Evolutionary conservation across 2,797 vertebrate species (phyloP), one percentile per base, ranked within the genome.

Genomic region (Heterohyrax brucei): DNA sequence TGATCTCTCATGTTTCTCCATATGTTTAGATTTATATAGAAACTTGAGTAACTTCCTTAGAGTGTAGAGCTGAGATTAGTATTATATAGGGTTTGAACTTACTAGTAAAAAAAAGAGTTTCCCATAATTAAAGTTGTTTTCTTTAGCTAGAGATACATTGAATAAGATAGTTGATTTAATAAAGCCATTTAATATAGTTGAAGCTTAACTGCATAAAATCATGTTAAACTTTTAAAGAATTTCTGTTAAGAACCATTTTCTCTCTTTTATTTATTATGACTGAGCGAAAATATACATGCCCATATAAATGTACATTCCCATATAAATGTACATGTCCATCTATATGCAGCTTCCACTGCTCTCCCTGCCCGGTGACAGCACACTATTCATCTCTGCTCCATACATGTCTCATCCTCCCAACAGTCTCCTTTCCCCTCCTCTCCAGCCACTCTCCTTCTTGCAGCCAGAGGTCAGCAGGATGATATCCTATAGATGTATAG

Each of bases 181-280:
- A 95, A 94, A 89, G 33, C 68, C 70, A 39, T 84, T 92, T 91
- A 92, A 72, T 80, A 13, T 84, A 92, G 39, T 82, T 87, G 83
- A 85, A 90, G 61, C n/a, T 87, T 87, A 94, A 56, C 44, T 83
- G 39, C 28, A n/a, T 88, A 59, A 24, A 72, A 22, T 93, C 76
- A 78, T 24, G 44, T 82, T 56, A 95, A 94, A 30, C 13, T 79
- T 72, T 86, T 90, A 26, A 91, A 66, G 79, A 59, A 61, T 33
- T 91, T 64, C 16, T 84, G 5, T 76, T 84, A 88, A 83, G 84
- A 81, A 84, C 66, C 81, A 46, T 64, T 84, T 89, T 76, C 44
- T 93, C 39, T 78, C 64, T 39, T 39, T 39, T 39, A 39, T 39
- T 39, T 39, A 39, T 39, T 39, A 39, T 39, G 39, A 39, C 39